Percentiles rank a stretch among this genome's conserved stretches.
Evolutionary conservation across 2,888 invertebrate genomes (phyloP).

Genomic region (Oligia latruncula): DNA sequence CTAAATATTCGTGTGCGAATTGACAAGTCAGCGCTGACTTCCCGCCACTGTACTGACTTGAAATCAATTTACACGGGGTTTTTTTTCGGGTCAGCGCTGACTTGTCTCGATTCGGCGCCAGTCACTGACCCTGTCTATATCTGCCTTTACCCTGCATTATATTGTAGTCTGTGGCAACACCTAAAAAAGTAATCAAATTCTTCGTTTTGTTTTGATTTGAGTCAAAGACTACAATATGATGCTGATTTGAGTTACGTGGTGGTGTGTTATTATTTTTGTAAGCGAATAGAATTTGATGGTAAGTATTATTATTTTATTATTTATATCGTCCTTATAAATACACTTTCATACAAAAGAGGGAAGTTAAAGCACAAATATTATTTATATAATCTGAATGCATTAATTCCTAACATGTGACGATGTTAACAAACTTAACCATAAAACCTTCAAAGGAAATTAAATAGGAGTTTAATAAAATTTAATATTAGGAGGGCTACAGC

Average conservation of each 20-base stretch:
- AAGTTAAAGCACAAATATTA: not conserved
- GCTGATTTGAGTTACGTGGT: not conserved
- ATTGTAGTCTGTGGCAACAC: not conserved
- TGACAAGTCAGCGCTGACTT: too few species aligned
- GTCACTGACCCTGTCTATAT: too few species aligned
- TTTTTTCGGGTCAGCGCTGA: too few species aligned
- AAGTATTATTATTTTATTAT: constrained; percentile 2
- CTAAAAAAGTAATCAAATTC: not conserved
- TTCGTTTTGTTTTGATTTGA: not conserved
- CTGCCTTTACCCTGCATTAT: too few species aligned
- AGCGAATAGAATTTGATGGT: not conserved
- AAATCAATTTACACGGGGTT: too few species aligned
- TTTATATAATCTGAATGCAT: not conserved
- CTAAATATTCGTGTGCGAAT: too few species aligned
- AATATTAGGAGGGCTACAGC: too few species aligned
- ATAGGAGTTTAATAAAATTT: too few species aligned
- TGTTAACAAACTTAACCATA: constrained; percentile 18
- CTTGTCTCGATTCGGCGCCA: too few species aligned
- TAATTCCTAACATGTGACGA: constrained; percentile 10
- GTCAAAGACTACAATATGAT: too few species aligned
- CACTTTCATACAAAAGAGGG: not conserved
- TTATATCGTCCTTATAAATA: not conserved
- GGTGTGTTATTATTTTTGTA: not conserved
- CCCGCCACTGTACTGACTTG: too few species aligned
- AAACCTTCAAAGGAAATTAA: not conserved